Evolutionary conservation across 1,140 invertebrate genomes (phyloP).

Genomic region (Caerostris extrusa): DNA sequence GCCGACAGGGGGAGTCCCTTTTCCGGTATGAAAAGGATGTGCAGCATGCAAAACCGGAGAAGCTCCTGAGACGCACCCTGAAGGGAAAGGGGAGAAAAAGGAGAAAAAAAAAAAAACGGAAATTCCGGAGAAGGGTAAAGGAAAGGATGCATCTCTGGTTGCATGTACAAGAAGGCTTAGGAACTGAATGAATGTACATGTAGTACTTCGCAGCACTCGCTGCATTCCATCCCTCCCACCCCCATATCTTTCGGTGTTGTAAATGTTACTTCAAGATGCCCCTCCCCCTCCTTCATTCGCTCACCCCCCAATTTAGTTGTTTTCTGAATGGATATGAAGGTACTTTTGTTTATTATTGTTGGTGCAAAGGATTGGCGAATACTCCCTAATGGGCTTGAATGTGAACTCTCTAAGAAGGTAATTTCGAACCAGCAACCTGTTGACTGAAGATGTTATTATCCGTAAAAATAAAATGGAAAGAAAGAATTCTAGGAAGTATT

Average conservation of each 20-base stretch:
- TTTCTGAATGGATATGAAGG: constrained; percentile 16
- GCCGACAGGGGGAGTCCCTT: constrained; percentile 66
- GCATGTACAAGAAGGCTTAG: constrained; percentile 3
- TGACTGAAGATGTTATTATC: constrained; percentile 41
- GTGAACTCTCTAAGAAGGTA: constrained; percentile 33
- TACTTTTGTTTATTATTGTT: constrained; percentile 35
- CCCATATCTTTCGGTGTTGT: constrained; percentile 64
- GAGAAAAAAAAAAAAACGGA: constrained; percentile 58
- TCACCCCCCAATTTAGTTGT: neutral
- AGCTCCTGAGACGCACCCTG: constrained; percentile 73
- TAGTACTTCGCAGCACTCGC: neutral
- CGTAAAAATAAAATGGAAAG: constrained; percentile 5
- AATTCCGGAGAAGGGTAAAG: constrained; percentile 60
- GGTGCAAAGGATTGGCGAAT: neutral
- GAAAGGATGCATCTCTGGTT: neutral
- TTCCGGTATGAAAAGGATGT: constrained; percentile 73
- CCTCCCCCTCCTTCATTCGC: neutral
- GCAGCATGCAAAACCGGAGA: constrained; percentile 76
- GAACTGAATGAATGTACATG: constrained; percentile 39
- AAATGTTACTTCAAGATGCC: constrained; percentile 59
- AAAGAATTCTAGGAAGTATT: neutral
- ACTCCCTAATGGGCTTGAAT: constrained; percentile 65
- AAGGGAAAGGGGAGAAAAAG: constrained; percentile 16
- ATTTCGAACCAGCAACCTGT: constrained; percentile 61
- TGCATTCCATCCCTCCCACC: neutral